Base-by-base conservation (phyloP, 2,888 invertebrate genomes). In the Chouioia cunea region DNA sequence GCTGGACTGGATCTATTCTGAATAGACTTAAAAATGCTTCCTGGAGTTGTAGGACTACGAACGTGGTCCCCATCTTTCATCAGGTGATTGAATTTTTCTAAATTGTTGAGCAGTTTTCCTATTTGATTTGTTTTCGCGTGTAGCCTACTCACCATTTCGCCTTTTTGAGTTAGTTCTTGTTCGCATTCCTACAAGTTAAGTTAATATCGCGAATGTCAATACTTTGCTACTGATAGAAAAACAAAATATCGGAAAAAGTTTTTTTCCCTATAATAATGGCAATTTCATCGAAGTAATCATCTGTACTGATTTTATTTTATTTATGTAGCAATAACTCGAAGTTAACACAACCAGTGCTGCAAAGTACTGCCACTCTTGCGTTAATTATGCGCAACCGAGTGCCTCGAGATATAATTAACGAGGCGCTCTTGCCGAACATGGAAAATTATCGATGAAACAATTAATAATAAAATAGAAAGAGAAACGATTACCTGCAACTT, bases 71-170 rank as follows among this genome's bases (percentile, higher is more conserved):
- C 77, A 16, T 91, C 90, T 85, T 90, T 91, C 86, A 91, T 86
- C 6, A 91, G 89, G 83, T 92, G 91, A 87, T 93, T 93, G 87
- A 92, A 93, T 88, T 93, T 94, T 89, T 96, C 95, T 85, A 96
- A 90, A 88, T 95, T 95, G 88, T 92, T 92, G 80, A 96, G 91
- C 86, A 96, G 93, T 89, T 94, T 93, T 88, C 96, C 96, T 87
- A 97, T 96, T 88, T 97, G 96, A 85, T 94, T 93, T 80, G 97
- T 96, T 89, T 97, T 97, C 82, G 93, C 93, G 88, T 97, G 97
- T 80, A 97, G 92, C 81, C 96, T 93, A 86, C 93, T 93, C 82
- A 97, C 97, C 92, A 97, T 93, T 88, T 97, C 96, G 81, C 96
- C 96, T 87, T 97, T 97, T 89, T 97, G 96, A 82, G 96, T 96